Evolutionary conservation across 2,797 vertebrate genomes (phyloP).

Genomic region (Anas bernieri): DNA sequence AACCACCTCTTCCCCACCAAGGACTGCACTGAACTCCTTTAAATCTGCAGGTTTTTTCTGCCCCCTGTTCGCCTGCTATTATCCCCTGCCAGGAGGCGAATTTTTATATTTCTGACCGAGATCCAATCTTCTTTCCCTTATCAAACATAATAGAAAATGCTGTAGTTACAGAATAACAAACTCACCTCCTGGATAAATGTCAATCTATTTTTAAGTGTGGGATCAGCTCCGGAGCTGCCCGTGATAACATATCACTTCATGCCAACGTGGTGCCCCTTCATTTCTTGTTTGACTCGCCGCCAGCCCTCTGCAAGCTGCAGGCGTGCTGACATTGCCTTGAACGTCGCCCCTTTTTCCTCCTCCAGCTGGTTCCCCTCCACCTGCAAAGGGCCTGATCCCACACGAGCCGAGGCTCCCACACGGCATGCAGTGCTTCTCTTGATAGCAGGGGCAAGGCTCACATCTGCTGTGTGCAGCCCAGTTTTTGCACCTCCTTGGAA

Average conservation of each 20-base stretch:
- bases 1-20: not conserved
- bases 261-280: not conserved
- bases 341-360: accelerated
- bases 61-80: conserved; percentile 60
- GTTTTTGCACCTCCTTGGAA: too few relatives aligned
- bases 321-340: not conserved
- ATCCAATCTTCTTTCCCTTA: conserved; percentile 74
- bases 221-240: conserved; percentile 36
- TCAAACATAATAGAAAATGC: conserved; percentile 70
- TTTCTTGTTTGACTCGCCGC: not conserved
- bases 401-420: too few relatives aligned
- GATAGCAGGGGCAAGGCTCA: too few relatives aligned
- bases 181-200: conserved; percentile 63
- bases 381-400: not conserved
- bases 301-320: not conserved
- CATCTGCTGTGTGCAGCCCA: too few relatives aligned
- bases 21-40: not conserved
- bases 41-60: conserved; percentile 38
- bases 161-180: conserved; percentile 71
- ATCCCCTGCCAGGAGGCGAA: conserved; percentile 64
- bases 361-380: not conserved
- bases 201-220: conserved; percentile 71
- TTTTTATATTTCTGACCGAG: conserved; percentile 72
- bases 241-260: conserved; percentile 1
- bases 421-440: too few relatives aligned